Evolutionary conservation across 2,888 invertebrate genomes (phyloP), one percentile per base, ranked within the genome.

Genomic region (Stenolophus ochropezus): DNA sequence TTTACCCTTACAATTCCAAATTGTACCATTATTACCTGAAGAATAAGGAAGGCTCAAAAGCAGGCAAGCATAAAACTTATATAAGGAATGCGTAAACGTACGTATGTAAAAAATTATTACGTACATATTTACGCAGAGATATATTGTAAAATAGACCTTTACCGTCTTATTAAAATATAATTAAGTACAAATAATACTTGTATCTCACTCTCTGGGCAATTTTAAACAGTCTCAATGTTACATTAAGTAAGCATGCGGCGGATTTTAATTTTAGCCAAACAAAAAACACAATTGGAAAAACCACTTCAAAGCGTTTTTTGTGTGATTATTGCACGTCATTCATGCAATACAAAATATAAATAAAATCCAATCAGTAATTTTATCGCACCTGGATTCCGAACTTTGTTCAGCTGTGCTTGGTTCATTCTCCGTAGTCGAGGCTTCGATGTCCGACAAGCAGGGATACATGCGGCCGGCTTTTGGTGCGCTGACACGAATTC

Each of bases 371-470:
- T 91, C 90, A 84, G 89, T 89, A 86, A 90, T 86, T 86, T 87
- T 89, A 87, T 91, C 91, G 89, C 91, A 91, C 91, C 91, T 91
- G 88, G 89, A 90, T 85, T 89, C 86, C 76, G 87, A 86, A 75
- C 87, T 86, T 23, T 88, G 86, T 76, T 87, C 85, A 33, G 86
- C 84, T 6, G 87, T 87, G 0, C 88, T 88, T 18, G 83, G 85
- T 84, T 89, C 89, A 1, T 88, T 88, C 83, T 89, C 89, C 2
- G 89, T 89, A 81, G 6, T 42, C 33, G 91, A 91, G 0, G 93
- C 92, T 85, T 95, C 94, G 42, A 95, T 93, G 86, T 94, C 94
- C 0, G 94, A 94, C n/a, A 96, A 88, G 84, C 93, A 93, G 0
- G 96, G 96, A 89, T 96, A 96, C 4, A 96, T 87, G 74, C 91